Evolutionary conservation across 64 coral and sea anemone species (phyloP).

Genomic region (Dendronephthya gigantea): DNA sequence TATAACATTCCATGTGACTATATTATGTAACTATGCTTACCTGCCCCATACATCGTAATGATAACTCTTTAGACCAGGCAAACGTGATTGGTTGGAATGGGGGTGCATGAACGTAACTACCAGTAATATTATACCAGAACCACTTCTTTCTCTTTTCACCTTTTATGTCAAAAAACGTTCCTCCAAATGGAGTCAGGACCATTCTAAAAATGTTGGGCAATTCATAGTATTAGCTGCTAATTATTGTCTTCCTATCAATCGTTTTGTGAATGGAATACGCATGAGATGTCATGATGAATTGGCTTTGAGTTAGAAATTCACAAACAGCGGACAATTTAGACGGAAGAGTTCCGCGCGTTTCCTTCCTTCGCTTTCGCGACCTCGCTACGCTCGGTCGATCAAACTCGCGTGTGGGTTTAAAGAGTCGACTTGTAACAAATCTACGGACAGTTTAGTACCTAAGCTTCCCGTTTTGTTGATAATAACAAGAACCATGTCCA

Average conservation of each 20-base stretch:
- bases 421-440: too few relatives aligned
- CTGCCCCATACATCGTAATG: conserved; percentile 82
- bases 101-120: conserved; percentile 72
- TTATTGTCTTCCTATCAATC: too few relatives aligned
- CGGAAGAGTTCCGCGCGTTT: too few relatives aligned
- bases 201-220: conserved; percentile 36
- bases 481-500: conserved; percentile 88
- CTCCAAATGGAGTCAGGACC: conserved; percentile 72
- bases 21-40: conserved; percentile 38
- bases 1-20: too few relatives aligned
- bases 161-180: conserved; percentile 57
- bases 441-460: conserved; percentile 42
- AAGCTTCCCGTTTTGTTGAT: conserved; percentile 17
- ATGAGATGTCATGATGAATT: too few relatives aligned
- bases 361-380: too few relatives aligned
- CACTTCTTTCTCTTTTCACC: conserved; percentile 83
- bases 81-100: conserved; percentile 98
- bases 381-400: too few relatives aligned
- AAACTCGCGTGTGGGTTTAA: too few relatives aligned
- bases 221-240: too few relatives aligned
- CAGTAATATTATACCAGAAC: conserved; percentile 70
- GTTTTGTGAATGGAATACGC: too few relatives aligned
- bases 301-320: too few relatives aligned
- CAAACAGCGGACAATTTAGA: too few relatives aligned
- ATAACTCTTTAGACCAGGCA: conserved; percentile 53